Base-by-base conservation (phyloP, 2,797 vertebrate species). In the Propithecus perrieri region DNA sequence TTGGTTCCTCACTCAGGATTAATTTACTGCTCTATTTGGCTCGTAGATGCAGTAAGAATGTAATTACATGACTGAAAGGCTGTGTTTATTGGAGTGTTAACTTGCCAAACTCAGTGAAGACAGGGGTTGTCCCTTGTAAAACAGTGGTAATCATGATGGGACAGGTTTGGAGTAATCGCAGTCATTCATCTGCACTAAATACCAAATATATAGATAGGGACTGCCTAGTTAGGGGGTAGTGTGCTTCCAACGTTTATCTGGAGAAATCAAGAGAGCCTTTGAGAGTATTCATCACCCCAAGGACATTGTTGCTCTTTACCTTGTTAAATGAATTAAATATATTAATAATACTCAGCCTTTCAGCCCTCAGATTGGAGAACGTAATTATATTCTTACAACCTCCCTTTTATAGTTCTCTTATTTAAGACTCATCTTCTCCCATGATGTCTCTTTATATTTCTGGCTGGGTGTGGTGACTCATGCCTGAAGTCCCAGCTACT, bases 371-470 rank as follows among this genome's bases (percentile, higher is more conserved):
- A 43, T 91, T 80, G 48, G 57, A 79, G 80, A 63, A 53, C 69
- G 83, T 89, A 85, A 83, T 86, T 85, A 78, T 10, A 35, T 63
- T 59, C 43, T 83, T 92, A 87, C 81, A 89, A 65, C 30, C 18
- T 87, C n/a, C 28, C 22, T 96, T 74, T 81, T 81, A 24, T 90
- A 71, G 53, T 71, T 65, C 13, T 59, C 24, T 91, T 92, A 74
- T 63, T 88, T 88, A 85, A 91, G 67, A 80, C 43, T 50, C 30
- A 17, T 93, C n/a, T 89, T 89, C 84, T 89, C 72, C 50, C n/a
- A 24, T 80, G 63, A 74, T 65, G 38, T 93, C n/a, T 75, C 88
- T 96, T 97, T 95, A 65, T 65, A 65, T 35, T 65, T 65, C 63
- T 35, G 33, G 63, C 33, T 0, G 8, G 33, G 33, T 65, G 33